Percentiles rank a stretch among this genome's conserved stretches.
These are phyloP conservation scores for Dioctria rufipes DNA, from an alignment of 2,888 invertebrate genomes.

Conservation along the genomic window DNA sequence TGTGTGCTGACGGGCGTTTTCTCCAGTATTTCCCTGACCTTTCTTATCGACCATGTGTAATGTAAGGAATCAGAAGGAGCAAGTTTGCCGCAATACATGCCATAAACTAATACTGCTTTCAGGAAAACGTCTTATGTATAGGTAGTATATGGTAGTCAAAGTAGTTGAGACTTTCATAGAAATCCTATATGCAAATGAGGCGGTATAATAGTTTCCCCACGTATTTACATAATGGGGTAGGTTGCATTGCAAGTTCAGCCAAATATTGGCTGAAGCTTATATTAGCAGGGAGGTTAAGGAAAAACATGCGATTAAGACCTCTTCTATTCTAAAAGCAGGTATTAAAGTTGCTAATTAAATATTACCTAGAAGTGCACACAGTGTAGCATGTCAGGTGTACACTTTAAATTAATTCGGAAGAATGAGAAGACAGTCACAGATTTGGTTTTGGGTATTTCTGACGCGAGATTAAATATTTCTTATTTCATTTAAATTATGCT, in stretches of 20 bases:
- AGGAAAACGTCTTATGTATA: too few relatives aligned
- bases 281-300: not conserved
- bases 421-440: too few relatives aligned
- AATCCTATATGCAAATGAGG: not conserved
- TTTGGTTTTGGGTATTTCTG: too few relatives aligned
- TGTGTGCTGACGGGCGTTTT: not conserved
- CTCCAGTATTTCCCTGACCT: slow-evolving; percentile 10
- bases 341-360: slow-evolving; percentile 21
- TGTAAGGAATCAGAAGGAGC: not conserved
- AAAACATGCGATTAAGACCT: not conserved
- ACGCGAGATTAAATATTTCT: too few relatives aligned
- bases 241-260: slow-evolving; percentile 7
- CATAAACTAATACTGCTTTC: not conserved
- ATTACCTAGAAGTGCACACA: not conserved
- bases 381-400: too few relatives aligned
- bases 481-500: too few relatives aligned
- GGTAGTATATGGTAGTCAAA: not conserved
- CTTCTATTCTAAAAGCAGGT: not conserved
- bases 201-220: slow-evolving; percentile 10
- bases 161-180: not conserved
- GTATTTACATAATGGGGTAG: slow-evolving; percentile 1
- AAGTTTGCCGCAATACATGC: slow-evolving; percentile 10
- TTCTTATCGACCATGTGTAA: not conserved
- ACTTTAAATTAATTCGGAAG: too few relatives aligned
- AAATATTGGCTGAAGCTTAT: slow-evolving; percentile 11